Percentiles rank a stretch among this genome's conserved stretches.
Evolutionary conservation across 2,113 vertebrate species (phyloP).

Genomic region (Podarcis raffonei): DNA sequence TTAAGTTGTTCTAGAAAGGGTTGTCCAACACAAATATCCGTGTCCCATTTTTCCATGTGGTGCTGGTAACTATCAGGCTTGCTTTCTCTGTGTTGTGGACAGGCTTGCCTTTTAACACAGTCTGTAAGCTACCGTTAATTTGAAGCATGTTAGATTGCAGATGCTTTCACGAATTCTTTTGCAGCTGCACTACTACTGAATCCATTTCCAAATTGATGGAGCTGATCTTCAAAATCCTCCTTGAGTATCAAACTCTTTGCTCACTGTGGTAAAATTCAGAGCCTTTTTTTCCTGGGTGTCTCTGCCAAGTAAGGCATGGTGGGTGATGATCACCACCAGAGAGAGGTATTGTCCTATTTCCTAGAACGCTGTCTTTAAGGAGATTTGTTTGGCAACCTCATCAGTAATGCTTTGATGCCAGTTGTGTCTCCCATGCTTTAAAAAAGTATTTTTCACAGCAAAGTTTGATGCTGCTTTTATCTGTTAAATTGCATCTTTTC

Average conservation of each 20-base stretch:
- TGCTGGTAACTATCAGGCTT: background rate
- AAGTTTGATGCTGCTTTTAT: too few relatives aligned
- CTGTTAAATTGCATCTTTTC: too few relatives aligned
- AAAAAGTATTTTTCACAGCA: too few relatives aligned
- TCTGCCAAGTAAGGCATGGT: background rate
- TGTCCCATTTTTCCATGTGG: background rate
- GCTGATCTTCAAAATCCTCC: background rate
- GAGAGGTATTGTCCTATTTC: too few relatives aligned
- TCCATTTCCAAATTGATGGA: background rate
- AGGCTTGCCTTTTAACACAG: background rate
- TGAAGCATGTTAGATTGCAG: background rate
- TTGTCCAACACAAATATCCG: background rate
- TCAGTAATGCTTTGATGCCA: too few relatives aligned
- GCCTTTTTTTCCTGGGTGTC: background rate
- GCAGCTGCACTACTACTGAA: background rate
- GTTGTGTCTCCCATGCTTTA: too few relatives aligned
- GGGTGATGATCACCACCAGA: background rate
- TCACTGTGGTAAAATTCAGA: too few relatives aligned
- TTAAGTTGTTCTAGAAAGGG: background rate
- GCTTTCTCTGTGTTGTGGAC: background rate
- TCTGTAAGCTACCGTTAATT: background rate
- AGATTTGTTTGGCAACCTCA: too few relatives aligned
- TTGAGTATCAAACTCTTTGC: too few relatives aligned
- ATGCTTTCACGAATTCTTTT: background rate
- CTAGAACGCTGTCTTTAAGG: too few relatives aligned